Base-by-base conservation (phyloP, 2,113 vertebrate genomes). In the Pelmatolapia mariae region DNA sequence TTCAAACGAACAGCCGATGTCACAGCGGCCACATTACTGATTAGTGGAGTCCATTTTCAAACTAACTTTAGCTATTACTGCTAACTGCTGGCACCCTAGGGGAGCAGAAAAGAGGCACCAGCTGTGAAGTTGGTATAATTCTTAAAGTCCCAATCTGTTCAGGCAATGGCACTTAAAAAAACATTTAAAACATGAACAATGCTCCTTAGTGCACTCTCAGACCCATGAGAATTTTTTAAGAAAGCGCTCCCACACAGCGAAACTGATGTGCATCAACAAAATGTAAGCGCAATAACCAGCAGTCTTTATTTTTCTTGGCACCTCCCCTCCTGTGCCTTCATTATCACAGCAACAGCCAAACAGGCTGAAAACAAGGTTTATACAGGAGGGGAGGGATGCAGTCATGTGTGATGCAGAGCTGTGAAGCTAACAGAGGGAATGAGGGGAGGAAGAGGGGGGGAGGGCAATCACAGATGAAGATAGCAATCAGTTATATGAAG, bases 391-490 rank as follows among this genome's bases (percentile, higher is more conserved):
- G 24, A 76, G 40, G 22, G 68, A 76, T 19, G 38, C 18, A 53
- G 36, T 88, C 90, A 85, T 56, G 83, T 83, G 84, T 80, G 87
- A 89, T 45, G 31, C 50, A 76, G 59, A 80, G 84, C 86, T 78
- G 78, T 38, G 11, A 10, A 24, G 85, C 45, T 80, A 89, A 82
- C 71, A n/a, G 57, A 87, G 68, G 68, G 36, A 84, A 80, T 7
- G 6, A 40, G 82, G 26, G 52, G 56, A 91, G 86, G 85, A 86
- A 83, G 89, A 73, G 81, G 81, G 89, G 88, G 79, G 81, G 76
- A 81, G 76, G 83, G 78, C 31, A 89, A 83, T 85, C 83, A 61
- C 36, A 56, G 82, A 52, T 19, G 50, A 68, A 66, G 43, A 87
- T 73, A 76, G 54, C 10, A 26, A 80, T 76, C 56, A 31, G 26